These are phyloP conservation scores for Ophion slaviceki DNA, from an alignment of 2,888 invertebrate species.

Conservation along the genomic window DNA sequence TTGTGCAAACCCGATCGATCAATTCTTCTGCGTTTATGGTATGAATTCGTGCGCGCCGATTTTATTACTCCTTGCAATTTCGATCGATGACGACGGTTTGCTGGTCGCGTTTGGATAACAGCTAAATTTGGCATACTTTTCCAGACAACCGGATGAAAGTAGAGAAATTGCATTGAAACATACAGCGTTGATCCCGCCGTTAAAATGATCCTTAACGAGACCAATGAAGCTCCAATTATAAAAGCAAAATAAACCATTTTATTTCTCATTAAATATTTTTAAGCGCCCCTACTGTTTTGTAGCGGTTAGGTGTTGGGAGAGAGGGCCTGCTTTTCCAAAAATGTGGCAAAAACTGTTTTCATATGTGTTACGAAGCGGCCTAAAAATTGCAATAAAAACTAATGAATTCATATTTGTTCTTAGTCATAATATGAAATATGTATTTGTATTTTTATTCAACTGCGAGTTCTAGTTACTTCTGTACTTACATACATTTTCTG, in stretches of 20 bases:
- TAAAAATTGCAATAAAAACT: too few species aligned
- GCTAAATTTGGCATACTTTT: not conserved
- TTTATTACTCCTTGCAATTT: slow-evolving; percentile 15
- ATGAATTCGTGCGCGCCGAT: not conserved
- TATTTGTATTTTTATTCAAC: too few species aligned
- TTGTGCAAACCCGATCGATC: slow-evolving; percentile 5
- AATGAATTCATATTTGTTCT: too few species aligned
- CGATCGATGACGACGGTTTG: not conserved
- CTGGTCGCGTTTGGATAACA: not conserved
- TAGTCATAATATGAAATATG: too few species aligned
- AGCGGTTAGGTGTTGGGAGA: too few species aligned
- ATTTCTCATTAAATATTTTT: too few species aligned
- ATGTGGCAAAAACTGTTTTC: too few species aligned
- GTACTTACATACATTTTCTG: too few species aligned
- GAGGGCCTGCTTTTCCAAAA: too few species aligned
- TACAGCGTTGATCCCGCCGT: not conserved
- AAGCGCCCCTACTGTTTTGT: too few species aligned
- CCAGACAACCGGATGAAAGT: not conserved
- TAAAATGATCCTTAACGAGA: not conserved
- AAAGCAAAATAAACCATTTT: not conserved
- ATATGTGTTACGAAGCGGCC: too few species aligned
- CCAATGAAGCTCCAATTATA: not conserved
- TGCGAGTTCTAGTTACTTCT: too few species aligned
- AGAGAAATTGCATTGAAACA: slow-evolving; percentile 16
- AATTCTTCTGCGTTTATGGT: slow-evolving; percentile 31